These are phyloP conservation scores for Stegana nigrithorax DNA, from an alignment of 2,888 invertebrate species.

Conservation along the genomic window DNA sequence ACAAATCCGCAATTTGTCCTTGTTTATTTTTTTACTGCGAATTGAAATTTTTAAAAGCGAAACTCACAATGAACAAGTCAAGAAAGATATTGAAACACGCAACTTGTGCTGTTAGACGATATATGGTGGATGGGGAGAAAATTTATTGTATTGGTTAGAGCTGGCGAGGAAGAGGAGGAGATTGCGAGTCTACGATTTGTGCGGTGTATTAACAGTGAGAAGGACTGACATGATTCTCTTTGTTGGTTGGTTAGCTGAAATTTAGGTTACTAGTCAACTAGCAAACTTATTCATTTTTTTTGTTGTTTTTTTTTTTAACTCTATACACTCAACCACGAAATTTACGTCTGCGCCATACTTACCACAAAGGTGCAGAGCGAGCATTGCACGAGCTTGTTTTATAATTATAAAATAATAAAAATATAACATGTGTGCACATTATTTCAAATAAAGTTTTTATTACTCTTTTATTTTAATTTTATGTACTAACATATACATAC, in stretches of 20 bases:
- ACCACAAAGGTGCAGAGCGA: background rate
- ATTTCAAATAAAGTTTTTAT: too few species aligned
- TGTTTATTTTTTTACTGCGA: constrained; percentile 46
- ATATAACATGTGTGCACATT: background rate
- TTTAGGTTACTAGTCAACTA: constrained; percentile 26
- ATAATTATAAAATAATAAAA: constrained; percentile 35
- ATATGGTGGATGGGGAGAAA: too few species aligned
- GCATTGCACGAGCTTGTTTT: background rate
- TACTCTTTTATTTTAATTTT: too few species aligned
- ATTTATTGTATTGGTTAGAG: background rate
- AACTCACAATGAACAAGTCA: background rate
- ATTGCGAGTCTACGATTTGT: too few species aligned
- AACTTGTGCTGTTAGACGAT: constrained; percentile 3
- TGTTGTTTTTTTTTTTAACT: background rate
- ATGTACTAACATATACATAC: too few species aligned
- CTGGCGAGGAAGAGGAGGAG: too few species aligned
- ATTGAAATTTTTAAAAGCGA: background rate
- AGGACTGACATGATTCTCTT: background rate
- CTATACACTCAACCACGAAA: too few species aligned
- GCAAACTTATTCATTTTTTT: constrained; percentile 1
- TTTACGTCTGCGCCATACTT: too few species aligned
- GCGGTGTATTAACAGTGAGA: constrained; percentile 3
- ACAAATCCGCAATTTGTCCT: constrained; percentile 56
- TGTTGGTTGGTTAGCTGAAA: constrained; percentile 20
- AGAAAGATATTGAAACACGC: background rate